Evolutionary conservation across 2,888 invertebrate species (phyloP), one percentile per base, ranked within the genome.

Genomic region (Drosophila seclusa): DNA sequence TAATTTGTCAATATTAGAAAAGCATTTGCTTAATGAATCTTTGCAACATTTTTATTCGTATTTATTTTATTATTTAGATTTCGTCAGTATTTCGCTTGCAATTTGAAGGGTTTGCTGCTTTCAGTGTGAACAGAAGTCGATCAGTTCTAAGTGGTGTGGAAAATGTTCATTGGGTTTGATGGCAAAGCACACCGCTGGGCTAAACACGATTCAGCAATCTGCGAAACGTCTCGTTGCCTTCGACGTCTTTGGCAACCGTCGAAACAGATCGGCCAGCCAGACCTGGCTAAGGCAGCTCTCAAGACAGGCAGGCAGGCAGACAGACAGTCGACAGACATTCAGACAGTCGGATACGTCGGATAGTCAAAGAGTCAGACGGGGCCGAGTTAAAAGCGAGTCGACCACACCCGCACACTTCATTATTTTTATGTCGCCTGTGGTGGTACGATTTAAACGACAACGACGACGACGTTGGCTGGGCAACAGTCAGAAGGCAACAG

Each of bases 351-450:
- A 32, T 29, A 31, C 67, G 55, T 27, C 57, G 34, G 49, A 55
- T 59, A 67, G 60, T 18, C 66, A 58, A 60, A 48, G 16, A 48
- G 27, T 48, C 50, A 31, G 50, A 49, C 53, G 68, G 79, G 68
- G 53, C 76, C 60, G 31, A 75, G 72, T 66, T 79, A 72, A 79
- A 76, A 80, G 77, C 80, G 76, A 80, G 80, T 78, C 92, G 92
- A 92, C 92, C 93, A 93, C 93, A 93, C 93, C 93, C 93, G 93
- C 93, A 92, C 93, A 93, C 93, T 93, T 92, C 92, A 93, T 93
- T 93, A 92, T 92, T 92, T 92, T 92, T 91, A 92, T 92, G 92
- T 92, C 91, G 92, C 92, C 92, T 92, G 91, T 91, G 90, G 92
- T 91, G 91, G 91, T 90, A 90, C 86, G 85, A 90, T 88, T 90